A percentile compares a stretch with the other conserved stretches of the same genome.
Conservation (phyloP, 2,113 vertebrate species). For the Lasiurus borealis region DNA sequence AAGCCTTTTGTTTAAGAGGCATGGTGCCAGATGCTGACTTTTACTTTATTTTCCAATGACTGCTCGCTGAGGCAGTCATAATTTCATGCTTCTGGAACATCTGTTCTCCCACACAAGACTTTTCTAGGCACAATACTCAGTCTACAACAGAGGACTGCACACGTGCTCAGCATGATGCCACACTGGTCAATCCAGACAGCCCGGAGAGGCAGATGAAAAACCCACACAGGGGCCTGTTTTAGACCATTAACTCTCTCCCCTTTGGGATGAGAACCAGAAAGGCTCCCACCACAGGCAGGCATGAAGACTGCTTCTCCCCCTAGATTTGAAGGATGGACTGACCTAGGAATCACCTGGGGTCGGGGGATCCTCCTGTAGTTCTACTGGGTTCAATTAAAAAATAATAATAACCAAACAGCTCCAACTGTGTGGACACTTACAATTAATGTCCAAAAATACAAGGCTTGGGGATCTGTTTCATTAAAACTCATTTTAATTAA, state of each 20-base stretch:
- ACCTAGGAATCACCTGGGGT: not conserved
- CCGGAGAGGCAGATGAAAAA: not conserved
- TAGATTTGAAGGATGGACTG: not conserved
- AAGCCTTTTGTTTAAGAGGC: not conserved
- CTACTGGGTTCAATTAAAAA: not conserved
- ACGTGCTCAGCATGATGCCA: not conserved
- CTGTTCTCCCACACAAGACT: not conserved
- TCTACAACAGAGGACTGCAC: not conserved
- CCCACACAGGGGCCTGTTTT: not conserved
- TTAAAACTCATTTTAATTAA: conserved; percentile 2
- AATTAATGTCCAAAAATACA: not conserved
- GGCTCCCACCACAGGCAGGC: not conserved
- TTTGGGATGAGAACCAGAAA: not conserved
- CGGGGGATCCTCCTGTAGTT: not conserved
- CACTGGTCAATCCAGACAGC: not conserved
- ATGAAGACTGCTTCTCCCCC: not conserved
- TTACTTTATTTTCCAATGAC: not conserved
- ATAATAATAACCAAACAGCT: not conserved
- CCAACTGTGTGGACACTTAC: not conserved
- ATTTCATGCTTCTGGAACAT: not conserved
- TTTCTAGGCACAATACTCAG: not conserved
- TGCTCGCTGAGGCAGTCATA: not conserved
- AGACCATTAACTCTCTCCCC: not conserved
- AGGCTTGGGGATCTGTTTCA: not conserved
- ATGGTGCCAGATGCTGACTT: not conserved